phyloP scores from a whole-genome alignment of 2,888 invertebrate species.

The Xestia ashworthii region DNA sequence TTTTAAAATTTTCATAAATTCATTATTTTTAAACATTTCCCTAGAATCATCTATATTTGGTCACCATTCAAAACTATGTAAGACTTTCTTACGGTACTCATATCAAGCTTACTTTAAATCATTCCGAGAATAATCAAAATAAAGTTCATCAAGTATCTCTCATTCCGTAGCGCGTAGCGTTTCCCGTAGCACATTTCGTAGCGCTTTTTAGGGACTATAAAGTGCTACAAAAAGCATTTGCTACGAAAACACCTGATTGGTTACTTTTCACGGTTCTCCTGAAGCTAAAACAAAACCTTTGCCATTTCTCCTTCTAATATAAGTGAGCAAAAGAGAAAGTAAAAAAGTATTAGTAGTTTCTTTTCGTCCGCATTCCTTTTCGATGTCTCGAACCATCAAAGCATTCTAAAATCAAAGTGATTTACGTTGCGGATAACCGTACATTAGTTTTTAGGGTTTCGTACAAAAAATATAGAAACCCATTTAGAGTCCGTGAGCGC shows the following conservation, averaged over 20 bases:
- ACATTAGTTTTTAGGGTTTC: conserved; percentile 42
- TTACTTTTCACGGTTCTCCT: conserved; percentile 4
- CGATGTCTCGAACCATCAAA: conserved; percentile 47
- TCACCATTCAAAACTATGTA: not conserved
- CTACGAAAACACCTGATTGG: not conserved
- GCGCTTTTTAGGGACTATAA: conserved; percentile 13
- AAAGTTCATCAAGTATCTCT: not conserved
- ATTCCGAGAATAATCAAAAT: not conserved
- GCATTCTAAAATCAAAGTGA: conserved; percentile 51
- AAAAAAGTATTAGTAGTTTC: conserved; percentile 2
- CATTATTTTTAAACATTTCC: not conserved
- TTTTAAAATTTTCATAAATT: not conserved
- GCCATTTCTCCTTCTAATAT: not conserved
- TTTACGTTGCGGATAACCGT: conserved; percentile 41
- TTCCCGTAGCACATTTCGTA: conserved; percentile 32
- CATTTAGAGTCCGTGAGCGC: too few relatives aligned
- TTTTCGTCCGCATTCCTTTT: conserved; percentile 38
- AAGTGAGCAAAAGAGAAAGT: not conserved
- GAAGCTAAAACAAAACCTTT: not conserved
- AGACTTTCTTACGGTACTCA: not conserved
- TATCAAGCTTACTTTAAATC: not conserved
- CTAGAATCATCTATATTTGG: not conserved
- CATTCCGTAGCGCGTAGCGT: conserved; percentile 37
- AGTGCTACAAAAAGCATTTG: conserved; percentile 12
- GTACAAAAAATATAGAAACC: conserved; percentile 2